phyloP scores from a whole-genome alignment of 2,888 invertebrate genomes.

The Gandaritis pyraliata region DNA sequence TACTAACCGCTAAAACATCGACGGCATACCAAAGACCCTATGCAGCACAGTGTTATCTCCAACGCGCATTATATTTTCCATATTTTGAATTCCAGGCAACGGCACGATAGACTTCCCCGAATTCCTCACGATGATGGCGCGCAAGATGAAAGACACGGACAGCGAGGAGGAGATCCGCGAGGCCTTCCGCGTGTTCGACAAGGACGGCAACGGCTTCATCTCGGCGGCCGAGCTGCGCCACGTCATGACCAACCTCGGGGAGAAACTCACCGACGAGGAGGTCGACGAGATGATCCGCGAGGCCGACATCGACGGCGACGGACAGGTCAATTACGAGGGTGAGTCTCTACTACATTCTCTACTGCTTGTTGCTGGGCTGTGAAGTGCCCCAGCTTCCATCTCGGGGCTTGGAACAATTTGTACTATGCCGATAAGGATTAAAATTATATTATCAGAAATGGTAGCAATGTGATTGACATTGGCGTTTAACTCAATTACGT shows the following conservation, averaged over 20 bases:
- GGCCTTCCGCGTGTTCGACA: constrained; percentile 99
- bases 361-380: no score
- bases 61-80: background rate
- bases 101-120: constrained; percentile 99
- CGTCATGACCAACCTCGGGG: constrained; percentile 99
- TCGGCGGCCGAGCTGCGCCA: constrained; percentile 99
- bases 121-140: constrained; percentile 99
- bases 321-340: constrained; percentile 99
- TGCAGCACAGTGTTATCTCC: no score
- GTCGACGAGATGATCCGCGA: constrained; percentile 99
- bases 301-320: constrained; percentile 99
- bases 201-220: constrained; percentile 99
- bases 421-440: no score
- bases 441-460: no score
- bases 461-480: no score
- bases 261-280: constrained; percentile 99
- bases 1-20: no score
- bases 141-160: constrained; percentile 99
- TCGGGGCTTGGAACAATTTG: no score
- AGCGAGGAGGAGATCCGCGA: constrained; percentile 99
- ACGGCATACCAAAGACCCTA: no score
- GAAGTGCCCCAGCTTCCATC: no score
- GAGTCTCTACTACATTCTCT: constrained; percentile 48
- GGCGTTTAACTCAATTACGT: no score
- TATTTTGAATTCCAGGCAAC: constrained; percentile 88